Evolutionary conservation across 2,113 vertebrate genomes (phyloP), one percentile per base, ranked within the genome.

Genomic region (Ammodramus savannarum): DNA sequence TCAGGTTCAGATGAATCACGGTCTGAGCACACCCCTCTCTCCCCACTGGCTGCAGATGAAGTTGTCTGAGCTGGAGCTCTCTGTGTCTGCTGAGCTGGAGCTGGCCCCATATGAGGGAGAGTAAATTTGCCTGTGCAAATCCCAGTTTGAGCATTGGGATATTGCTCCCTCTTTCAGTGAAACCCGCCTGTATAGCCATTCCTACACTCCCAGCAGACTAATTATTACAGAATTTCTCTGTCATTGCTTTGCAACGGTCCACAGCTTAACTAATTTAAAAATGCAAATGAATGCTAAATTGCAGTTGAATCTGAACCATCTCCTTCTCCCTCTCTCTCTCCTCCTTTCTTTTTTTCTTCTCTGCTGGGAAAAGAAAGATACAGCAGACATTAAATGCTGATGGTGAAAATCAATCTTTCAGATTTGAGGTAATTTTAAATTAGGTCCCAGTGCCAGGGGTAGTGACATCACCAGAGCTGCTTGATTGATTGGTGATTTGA

Each of bases 241-340:
- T 97, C 97, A 96, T 97, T 96, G 95, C 97, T 97, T 96, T 97
- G 97, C 87, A 97, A 98, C 18, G 93, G 97, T 98, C 97, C 96
- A 93, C 41, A 79, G 97, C 96, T 95, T 97, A 97, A 97, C 96
- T 97, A 97, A 98, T 98, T 98, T 98, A 94, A 97, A 98, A 98
- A 98, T 97, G 97, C 97, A 98, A 98, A 98, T 98, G 96, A 98
- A 96, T 96, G 93, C 85, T 96, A 95, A 98, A 97, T 97, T 95
- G 96, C 93, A 93, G 94, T 93, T 84, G 88, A 96, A 68, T 96
- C 95, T 79, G 74, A 90, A 93, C 72, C 43, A 31, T 86, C 61
- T 87, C 41, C 43, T 80, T 82, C 87, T 90, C 66, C 11, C 43
- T 55, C n/a, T 32, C 39, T 27, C 46, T 78, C 36, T 11, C 23